A percentile compares a stretch with the other conserved stretches of the same genome.
These are phyloP conservation scores for Patella ulyssiponensis DNA, from an alignment of 2,888 invertebrate genomes.

Conservation along the genomic window DNA sequence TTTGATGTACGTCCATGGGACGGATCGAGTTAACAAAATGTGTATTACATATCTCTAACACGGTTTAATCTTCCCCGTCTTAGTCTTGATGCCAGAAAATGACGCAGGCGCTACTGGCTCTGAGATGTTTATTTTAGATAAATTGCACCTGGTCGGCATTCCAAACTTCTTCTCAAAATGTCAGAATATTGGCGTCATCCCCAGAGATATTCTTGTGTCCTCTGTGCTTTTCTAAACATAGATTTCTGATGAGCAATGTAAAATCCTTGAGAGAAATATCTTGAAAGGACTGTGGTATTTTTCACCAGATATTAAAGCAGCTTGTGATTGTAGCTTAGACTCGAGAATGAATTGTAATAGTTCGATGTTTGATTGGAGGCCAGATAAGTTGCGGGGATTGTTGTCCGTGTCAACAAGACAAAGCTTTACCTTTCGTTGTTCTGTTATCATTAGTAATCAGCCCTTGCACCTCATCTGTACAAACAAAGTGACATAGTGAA, in stretches of 20 bases:
- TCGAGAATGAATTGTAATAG: not conserved
- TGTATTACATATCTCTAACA: too few species aligned
- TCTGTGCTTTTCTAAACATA: not conserved
- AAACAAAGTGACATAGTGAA: not conserved
- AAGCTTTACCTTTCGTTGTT: not conserved
- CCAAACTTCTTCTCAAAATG: conserved; percentile 5
- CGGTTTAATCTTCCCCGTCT: too few species aligned
- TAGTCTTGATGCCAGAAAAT: too few species aligned
- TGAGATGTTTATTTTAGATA: conserved; percentile 1
- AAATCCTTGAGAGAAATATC: conserved; percentile 4
- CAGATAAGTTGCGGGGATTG: conserved; percentile 1
- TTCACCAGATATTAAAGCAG: conserved; percentile 2
- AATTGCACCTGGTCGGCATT: conserved; percentile 8
- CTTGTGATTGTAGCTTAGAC: not conserved
- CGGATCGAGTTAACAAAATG: too few species aligned
- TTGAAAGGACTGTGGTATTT: conserved; percentile 1
- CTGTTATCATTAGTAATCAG: conserved; percentile 1
- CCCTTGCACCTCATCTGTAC: not conserved
- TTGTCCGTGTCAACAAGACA: not conserved
- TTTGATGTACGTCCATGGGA: too few species aligned
- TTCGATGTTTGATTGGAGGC: conserved; percentile 1
- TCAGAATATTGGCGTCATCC: conserved; percentile 2
- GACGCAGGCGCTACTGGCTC: too few species aligned
- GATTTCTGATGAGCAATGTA: not conserved
- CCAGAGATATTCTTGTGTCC: conserved; percentile 3